Percentiles rank a stretch among this genome's conserved stretches.
These are phyloP conservation scores for Andrena marginata DNA, from an alignment of 2,888 invertebrate species.

Conservation along the genomic window DNA sequence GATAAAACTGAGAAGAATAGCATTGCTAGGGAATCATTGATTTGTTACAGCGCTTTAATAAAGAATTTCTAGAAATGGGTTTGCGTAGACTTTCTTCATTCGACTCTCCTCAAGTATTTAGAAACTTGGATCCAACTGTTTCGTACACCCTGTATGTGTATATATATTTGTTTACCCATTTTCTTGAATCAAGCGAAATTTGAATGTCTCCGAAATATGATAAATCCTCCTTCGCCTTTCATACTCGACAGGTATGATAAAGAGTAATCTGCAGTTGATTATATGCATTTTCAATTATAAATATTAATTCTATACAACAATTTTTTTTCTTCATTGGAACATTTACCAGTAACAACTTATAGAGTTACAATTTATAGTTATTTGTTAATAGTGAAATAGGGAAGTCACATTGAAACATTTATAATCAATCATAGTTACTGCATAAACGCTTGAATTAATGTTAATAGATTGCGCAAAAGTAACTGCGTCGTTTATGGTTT, in stretches of 20 bases:
- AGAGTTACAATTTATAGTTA: conserved; percentile 16
- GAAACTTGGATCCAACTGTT: background rate
- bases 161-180: conserved; percentile 54
- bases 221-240: conserved; percentile 28
- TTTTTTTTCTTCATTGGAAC: conserved; percentile 23
- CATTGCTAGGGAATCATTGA: no score
- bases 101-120: no score
- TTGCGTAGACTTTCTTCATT: no score
- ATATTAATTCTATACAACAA: conserved; percentile 46
- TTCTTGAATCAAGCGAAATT: conserved; percentile 50
- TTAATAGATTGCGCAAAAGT: background rate
- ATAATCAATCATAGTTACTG: conserved; percentile 17
- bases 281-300: conserved; percentile 45
- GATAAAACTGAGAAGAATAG: no score
- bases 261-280: conserved; percentile 45
- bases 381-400: conserved; percentile 31
- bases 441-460: background rate
- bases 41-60: no score
- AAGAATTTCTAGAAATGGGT: no score
- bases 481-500: background rate
- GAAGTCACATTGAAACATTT: conserved; percentile 25
- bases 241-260: conserved; percentile 25
- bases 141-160: background rate
- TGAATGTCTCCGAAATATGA: conserved; percentile 44
- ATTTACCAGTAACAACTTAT: conserved; percentile 46